These are phyloP conservation scores for Melanostigma gelatinosum DNA, from an alignment of 2,113 vertebrate genomes.

Conservation along the genomic window DNA sequence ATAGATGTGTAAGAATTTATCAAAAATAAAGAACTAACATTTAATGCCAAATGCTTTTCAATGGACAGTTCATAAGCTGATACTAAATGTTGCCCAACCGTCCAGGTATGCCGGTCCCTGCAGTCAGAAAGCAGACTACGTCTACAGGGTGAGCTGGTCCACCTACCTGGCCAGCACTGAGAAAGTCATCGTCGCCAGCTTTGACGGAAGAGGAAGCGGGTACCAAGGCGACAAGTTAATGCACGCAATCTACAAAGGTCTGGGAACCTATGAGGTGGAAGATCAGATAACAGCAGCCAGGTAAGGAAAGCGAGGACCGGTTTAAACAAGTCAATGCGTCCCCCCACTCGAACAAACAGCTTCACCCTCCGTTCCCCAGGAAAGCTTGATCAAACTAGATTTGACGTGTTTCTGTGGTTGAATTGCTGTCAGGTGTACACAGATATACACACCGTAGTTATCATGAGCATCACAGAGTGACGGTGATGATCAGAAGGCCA, in stretches of 20 bases:
- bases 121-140: conserved; percentile 90
- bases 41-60: not conserved
- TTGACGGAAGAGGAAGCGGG: conserved; percentile 97
- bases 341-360: conserved; percentile 38
- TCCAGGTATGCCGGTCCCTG: conserved; percentile 94
- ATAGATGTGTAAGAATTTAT: conserved; percentile 92
- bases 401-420: conserved; percentile 17
- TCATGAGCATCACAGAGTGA: not conserved
- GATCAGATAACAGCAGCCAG: conserved; percentile 94
- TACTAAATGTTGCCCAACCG: not conserved
- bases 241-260: conserved; percentile 91
- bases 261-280: conserved; percentile 95
- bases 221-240: conserved; percentile 94
- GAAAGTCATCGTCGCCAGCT: conserved; percentile 94
- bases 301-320: conserved; percentile 74
- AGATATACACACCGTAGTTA: conserved; percentile 8
- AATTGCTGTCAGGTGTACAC: not conserved
- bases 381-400: conserved; percentile 38
- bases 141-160: conserved; percentile 88
- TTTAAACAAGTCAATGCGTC: conserved; percentile 36
- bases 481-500: not conserved
- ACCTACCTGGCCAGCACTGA: conserved; percentile 96
- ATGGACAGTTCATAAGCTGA: not conserved
- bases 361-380: not conserved
- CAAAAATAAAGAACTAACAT: not conserved